Base-by-base conservation (phyloP, 2,113 vertebrate species). In the Mohoua ochrocephala region DNA sequence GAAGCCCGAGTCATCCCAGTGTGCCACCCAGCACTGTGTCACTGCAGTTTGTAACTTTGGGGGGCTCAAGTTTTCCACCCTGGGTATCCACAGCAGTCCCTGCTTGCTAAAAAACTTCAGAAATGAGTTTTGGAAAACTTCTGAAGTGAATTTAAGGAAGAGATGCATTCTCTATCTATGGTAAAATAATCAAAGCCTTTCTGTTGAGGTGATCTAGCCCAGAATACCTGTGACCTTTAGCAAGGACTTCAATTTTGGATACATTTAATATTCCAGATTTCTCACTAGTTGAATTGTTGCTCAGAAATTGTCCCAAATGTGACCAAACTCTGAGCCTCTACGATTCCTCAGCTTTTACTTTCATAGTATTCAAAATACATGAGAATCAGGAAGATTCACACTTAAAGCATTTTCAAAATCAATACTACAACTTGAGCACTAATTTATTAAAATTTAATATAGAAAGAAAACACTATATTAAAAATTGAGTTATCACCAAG, bases 391-490 rank as follows among this genome's bases (percentile, higher is more conserved):
- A 64, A 68, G 59, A 80, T 60, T 84, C 87, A 83, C 60, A 64
- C 37, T 82, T 80, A 64, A 57, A 84, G 70, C 28, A 60, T 90
- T 73, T 97, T 95, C 84, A 74, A 67, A 95, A 93, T 96, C 89
- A 96, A 84, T 84, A 87, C 47, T 87, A 82, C 44, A 89, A 93
- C 60, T 86, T 93, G 28, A 96, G 47, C 16, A 81, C 52, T 92
- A 95, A 97, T 95, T 96, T 97, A 96, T 93, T 87, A 97, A 97
- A 95, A 94, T 78, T 69, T 91, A 97, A 97, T 93, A 67, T 16
- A 93, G 96, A 94, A 97, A 91, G 78, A 96, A 97, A 97, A 65
- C 52, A 85, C 77, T 96, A 5, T 63, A 93, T 97, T 96, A 93
- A 96, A 96, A 94, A 83, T 28, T 65, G 87, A 93, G 12, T 91